These are phyloP conservation scores for Anthoscopus minutus DNA, from an alignment of 2,113 vertebrate species.

Conservation along the genomic window DNA sequence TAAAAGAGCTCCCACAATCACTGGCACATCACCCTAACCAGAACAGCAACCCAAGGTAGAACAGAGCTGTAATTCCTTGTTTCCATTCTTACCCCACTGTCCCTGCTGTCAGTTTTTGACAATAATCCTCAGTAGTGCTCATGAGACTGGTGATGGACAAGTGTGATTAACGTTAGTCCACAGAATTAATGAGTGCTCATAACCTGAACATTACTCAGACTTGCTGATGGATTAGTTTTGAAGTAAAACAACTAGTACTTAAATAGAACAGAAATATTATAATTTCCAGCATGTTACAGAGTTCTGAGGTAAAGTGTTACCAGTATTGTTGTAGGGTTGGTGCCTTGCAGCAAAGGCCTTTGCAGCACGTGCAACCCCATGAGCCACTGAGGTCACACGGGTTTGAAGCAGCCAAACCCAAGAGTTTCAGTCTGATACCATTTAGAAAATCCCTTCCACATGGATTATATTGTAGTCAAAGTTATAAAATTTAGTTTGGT, in stretches of 20 bases:
- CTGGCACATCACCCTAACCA: not conserved
- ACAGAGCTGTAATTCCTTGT: not conserved
- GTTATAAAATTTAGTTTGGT: conserved; percentile 45
- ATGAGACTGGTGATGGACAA: conserved; percentile 9
- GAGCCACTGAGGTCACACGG: not conserved
- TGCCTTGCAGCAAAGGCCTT: not conserved
- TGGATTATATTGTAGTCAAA: not conserved
- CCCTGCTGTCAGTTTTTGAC: conserved; percentile 17
- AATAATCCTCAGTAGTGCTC: conserved; percentile 36
- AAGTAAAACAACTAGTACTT: conserved; percentile 54
- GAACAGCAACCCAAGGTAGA: not conserved
- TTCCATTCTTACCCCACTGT: conserved; percentile 3
- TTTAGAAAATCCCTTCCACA: not conserved
- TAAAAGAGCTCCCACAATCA: not conserved
- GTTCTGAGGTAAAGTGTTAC: conserved; percentile 71
- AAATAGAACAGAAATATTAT: conserved; percentile 56
- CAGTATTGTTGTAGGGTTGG: not conserved
- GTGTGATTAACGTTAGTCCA: not conserved
- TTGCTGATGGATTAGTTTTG: conserved; percentile 27
- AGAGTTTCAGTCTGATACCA: not conserved
- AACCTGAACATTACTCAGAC: conserved; percentile 33
- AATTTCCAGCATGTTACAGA: conserved; percentile 65
- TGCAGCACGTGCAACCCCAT: not conserved
- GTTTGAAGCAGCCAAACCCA: not conserved
- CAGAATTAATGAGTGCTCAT: conserved; percentile 14